phyloP scores from a whole-genome alignment of 2,888 invertebrate species.

The Campaea margaritaria region DNA sequence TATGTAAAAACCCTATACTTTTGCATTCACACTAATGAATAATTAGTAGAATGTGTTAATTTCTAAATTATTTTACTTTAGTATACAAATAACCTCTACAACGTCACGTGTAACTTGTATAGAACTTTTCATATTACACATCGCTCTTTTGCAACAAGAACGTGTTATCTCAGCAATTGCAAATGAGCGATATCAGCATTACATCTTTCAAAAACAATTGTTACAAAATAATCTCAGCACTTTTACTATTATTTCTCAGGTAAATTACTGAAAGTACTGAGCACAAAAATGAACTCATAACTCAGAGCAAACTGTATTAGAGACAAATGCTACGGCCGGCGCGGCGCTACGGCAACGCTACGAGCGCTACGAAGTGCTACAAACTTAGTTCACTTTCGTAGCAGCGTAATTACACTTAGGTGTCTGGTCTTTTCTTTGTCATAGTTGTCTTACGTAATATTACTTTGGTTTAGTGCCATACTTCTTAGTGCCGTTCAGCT shows the following conservation, averaged over 20 bases:
- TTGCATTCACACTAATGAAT: too few relatives aligned
- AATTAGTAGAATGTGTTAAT: too few relatives aligned
- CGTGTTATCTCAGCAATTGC: too few relatives aligned
- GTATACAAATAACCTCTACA: too few relatives aligned
- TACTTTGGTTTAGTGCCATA: constrained; percentile 51
- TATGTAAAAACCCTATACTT: too few relatives aligned
- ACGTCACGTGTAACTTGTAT: too few relatives aligned
- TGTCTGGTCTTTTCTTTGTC: constrained; percentile 51
- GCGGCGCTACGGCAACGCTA: constrained; percentile 7
- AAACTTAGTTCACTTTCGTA: constrained; percentile 57
- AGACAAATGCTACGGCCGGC: constrained; percentile 55
- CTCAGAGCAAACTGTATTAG: constrained; percentile 54
- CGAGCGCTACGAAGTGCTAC: constrained; percentile 33
- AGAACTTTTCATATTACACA: too few relatives aligned
- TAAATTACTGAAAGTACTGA: constrained; percentile 42
- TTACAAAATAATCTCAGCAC: constrained; percentile 2
- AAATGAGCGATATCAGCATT: too few relatives aligned
- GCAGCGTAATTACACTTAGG: constrained; percentile 60
- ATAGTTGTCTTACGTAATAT: constrained; percentile 52
- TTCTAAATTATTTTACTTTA: too few relatives aligned
- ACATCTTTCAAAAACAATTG: background rate
- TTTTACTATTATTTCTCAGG: constrained; percentile 18
- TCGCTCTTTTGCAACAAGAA: too few relatives aligned
- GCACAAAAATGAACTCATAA: constrained; percentile 57
- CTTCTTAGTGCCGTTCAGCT: constrained; percentile 47